A percentile compares a stretch with the other conserved stretches of the same genome.
Evolutionary conservation across 2,797 vertebrate species (phyloP).

Genomic region (Characodon lateralis): DNA sequence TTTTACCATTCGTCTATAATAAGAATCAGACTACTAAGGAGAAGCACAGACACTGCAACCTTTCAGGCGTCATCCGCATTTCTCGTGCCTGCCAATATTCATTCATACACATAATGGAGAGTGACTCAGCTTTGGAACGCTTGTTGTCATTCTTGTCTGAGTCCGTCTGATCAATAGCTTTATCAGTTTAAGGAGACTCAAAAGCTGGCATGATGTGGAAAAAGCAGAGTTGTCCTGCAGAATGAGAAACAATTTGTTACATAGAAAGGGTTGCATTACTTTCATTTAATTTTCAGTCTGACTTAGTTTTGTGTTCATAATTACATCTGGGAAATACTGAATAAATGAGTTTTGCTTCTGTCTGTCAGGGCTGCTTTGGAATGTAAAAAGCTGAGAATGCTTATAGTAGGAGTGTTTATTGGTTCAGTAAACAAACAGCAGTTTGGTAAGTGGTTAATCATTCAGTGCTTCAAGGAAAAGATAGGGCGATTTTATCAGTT

Average conservation of each 20-base stretch:
- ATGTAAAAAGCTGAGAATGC: not conserved
- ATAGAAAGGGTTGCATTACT: constrained; percentile 18
- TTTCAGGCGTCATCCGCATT: constrained; percentile 50
- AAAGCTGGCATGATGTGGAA: constrained; percentile 23
- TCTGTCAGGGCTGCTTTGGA: not conserved
- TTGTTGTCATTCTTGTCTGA: constrained; percentile 38
- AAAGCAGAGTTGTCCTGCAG: constrained; percentile 22
- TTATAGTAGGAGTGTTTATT: not conserved
- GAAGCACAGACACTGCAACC: constrained; percentile 23
- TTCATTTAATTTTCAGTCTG: constrained; percentile 20
- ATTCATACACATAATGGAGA: constrained; percentile 50
- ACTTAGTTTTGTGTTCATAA: constrained; percentile 36
- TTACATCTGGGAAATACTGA: constrained; percentile 16
- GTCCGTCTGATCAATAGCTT: constrained; percentile 57
- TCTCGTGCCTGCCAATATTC: constrained; percentile 42
- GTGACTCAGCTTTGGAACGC: constrained; percentile 55
- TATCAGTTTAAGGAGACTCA: constrained; percentile 39
- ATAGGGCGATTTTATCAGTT: not conserved
- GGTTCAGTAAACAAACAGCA: not conserved
- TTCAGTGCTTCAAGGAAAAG: not conserved
- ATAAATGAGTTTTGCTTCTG: not conserved
- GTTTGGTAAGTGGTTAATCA: constrained; percentile 2
- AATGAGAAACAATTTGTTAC: constrained; percentile 23
- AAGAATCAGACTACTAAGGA: constrained; percentile 24
- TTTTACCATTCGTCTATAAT: constrained; percentile 23